Evolutionary conservation across 2,113 vertebrate genomes (phyloP), one percentile per base, ranked within the genome.

Genomic region (Grantiella picta): DNA sequence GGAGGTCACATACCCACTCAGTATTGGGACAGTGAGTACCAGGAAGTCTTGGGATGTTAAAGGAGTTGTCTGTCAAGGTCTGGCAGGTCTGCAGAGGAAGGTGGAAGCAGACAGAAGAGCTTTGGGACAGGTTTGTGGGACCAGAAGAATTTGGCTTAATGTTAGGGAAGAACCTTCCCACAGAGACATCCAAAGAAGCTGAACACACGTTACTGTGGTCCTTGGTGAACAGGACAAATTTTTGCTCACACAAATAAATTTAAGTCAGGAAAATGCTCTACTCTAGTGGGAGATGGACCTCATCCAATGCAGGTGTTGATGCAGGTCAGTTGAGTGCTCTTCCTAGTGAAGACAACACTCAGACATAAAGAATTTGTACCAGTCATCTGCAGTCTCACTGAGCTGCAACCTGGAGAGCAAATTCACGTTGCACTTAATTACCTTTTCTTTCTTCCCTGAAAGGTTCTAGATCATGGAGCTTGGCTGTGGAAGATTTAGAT

Each of bases 141-240:
- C 27, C 25, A 87, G 14, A 68, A 10, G 11, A 72, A 12, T 12
- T 72, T 8, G 31, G 7, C 17, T 92, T 65, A 33, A 36, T 35
- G 13, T 42, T 79, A 33, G 40, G 64, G 71, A 70, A 75, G 27
- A 5, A 76, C 6, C n/a, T 73, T 25, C 29, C 16, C 24, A 29
- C 4, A 2, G 50, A 86, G 18, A 38, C 23, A 52, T 35, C 19
- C 36, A 69, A 44, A 56, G 24, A 59, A 56, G 53, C 3, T 54
- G 33, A 83, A 52, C 23, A 38, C 0, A 1, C 0, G 0, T 71
- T 76, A 10, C 25, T 70, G 42, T 35, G 8, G n/a, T 53, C 1
- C 8, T 75, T 15, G 9, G 12, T 38, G 33, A 53, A 76, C 6
- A 57, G 9, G 14, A 14, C 8, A 83, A 64, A 50, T 4, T n/a